Conservation (phyloP, 2,888 invertebrate species). For the Protophormia terraenovae region DNA sequence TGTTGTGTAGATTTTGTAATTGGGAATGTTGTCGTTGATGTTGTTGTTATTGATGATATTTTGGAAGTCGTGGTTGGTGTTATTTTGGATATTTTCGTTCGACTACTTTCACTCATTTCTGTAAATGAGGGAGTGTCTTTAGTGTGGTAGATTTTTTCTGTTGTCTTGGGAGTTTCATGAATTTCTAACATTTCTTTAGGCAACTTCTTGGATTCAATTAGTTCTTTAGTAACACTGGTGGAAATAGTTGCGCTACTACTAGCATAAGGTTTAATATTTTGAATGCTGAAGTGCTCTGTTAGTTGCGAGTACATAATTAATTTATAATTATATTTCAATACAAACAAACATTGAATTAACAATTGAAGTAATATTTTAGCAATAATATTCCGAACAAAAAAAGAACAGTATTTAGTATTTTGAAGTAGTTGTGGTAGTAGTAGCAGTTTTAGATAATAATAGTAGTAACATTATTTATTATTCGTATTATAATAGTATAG, state of each 20-base stretch:
- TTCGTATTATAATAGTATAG: neutral
- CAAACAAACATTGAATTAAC: conserved; percentile 29
- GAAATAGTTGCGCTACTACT: conserved; percentile 55
- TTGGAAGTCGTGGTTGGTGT: too few relatives aligned
- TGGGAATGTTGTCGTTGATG: neutral
- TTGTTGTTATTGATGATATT: too few relatives aligned
- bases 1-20: neutral
- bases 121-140: conserved; percentile 80
- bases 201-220: conserved; percentile 78
- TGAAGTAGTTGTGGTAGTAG: neutral
- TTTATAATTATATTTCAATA: conserved; percentile 8
- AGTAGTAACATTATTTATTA: neutral
- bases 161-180: conserved; percentile 7
- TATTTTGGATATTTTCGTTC: conserved; percentile 59
- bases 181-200: conserved; percentile 67
- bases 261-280: conserved; percentile 74
- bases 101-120: conserved; percentile 80
- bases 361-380: neutral
- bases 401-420: neutral
- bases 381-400: neutral
- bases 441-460: neutral
- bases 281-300: conserved; percentile 80
- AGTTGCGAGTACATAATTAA: conserved; percentile 58
- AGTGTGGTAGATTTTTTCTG: conserved; percentile 72
- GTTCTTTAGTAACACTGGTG: conserved; percentile 72